A percentile compares a stretch with the other conserved stretches of the same genome.
These are phyloP conservation scores for Brachypteracias leptosomus DNA, from an alignment of 2,113 vertebrate species.

Conservation along the genomic window DNA sequence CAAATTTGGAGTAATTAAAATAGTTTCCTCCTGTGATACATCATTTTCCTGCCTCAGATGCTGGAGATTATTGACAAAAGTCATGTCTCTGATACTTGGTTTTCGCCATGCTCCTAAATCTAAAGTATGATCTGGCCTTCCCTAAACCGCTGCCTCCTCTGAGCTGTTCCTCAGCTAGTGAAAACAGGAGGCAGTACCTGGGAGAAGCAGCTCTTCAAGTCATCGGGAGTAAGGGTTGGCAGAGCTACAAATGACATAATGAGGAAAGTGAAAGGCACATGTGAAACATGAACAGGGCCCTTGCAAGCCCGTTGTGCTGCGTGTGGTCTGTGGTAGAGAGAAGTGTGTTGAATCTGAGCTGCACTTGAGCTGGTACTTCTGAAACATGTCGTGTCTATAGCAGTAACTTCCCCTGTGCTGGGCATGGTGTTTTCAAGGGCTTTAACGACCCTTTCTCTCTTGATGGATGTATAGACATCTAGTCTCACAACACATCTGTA, in stretches of 20 bases:
- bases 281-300: neutral
- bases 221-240: neutral
- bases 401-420: no score
- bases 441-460: neutral
- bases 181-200: neutral
- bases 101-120: neutral
- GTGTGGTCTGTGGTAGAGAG: neutral
- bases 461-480: neutral
- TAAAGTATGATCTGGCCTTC: neutral
- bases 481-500: neutral
- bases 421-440: neutral
- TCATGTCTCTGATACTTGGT: neutral
- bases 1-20: neutral
- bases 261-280: neutral
- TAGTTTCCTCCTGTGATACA: neutral
- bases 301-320: accelerated
- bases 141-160: neutral
- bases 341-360: neutral
- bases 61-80: neutral
- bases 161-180: neutral
- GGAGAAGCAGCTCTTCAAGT: neutral
- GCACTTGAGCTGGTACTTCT: neutral
- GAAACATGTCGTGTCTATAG: accelerated
- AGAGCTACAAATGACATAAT: neutral
- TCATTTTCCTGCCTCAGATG: neutral